Conservation (phyloP, 2,797 vertebrate species). For the Nyctalus aviator region DNA sequence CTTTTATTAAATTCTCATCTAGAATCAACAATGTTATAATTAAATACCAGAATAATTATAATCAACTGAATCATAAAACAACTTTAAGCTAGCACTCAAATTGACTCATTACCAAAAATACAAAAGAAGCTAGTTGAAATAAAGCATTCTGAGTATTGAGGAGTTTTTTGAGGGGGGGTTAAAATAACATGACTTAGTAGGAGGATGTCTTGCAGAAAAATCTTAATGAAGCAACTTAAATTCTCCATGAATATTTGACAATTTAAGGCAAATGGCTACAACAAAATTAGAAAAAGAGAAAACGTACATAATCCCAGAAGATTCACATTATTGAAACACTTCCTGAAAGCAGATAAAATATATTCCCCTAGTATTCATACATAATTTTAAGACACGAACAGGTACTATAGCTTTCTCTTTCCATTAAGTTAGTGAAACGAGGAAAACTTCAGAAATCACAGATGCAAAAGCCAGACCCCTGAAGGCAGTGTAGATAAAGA, state of each 20-base stretch:
- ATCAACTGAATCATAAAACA: slow-evolving; percentile 45
- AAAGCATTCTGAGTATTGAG: background rate
- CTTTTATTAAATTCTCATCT: slow-evolving; percentile 55
- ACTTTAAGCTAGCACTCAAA: slow-evolving; percentile 44
- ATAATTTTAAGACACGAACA: slow-evolving; percentile 32
- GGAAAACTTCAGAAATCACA: background rate
- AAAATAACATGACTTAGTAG: background rate
- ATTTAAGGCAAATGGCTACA: slow-evolving; percentile 40
- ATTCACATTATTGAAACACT: background rate
- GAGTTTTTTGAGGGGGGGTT: background rate
- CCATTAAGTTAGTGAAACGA: slow-evolving; percentile 26
- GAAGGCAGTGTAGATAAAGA: background rate
- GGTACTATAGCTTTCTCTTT: background rate
- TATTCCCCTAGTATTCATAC: background rate
- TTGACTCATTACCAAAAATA: slow-evolving; percentile 39
- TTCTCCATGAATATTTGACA: background rate
- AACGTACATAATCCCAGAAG: background rate
- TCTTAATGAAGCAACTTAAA: slow-evolving; percentile 27
- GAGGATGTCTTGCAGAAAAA: slow-evolving; percentile 50
- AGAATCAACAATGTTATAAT: slow-evolving; percentile 44
- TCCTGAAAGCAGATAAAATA: background rate
- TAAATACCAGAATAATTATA: slow-evolving; percentile 42
- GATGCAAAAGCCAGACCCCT: background rate
- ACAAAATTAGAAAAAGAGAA: slow-evolving; percentile 56
- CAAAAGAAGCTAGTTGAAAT: slow-evolving; percentile 18